phyloP scores from a whole-genome alignment of 1,140 invertebrate genomes.

The Tetramorium alpestre region DNA sequence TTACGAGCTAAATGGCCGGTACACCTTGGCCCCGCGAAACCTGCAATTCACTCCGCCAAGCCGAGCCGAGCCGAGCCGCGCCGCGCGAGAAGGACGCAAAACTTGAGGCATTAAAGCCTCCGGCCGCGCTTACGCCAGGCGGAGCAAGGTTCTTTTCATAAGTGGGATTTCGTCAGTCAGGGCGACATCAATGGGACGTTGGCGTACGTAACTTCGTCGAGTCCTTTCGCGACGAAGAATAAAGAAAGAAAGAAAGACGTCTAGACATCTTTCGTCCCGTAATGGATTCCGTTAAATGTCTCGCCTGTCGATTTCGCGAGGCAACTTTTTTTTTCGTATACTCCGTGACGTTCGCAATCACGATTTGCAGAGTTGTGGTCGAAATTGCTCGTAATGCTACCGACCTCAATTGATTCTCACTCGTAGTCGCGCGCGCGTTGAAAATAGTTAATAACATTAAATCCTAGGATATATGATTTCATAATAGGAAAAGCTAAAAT shows the following conservation, averaged over 20 bases:
- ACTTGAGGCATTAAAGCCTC: slow-evolving; percentile 67
- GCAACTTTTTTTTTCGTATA: background rate
- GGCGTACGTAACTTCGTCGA: slow-evolving; percentile 42
- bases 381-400: background rate
- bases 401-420: background rate
- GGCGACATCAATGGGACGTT: slow-evolving; percentile 57
- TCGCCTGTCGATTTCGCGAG: slow-evolving; percentile 40
- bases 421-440: background rate
- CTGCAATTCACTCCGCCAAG: slow-evolving; percentile 67
- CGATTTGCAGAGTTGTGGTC: background rate
- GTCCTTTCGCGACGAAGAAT: slow-evolving; percentile 35
- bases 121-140: slow-evolving; percentile 41
- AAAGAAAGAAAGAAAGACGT: slow-evolving; percentile 37
- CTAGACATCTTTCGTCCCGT: slow-evolving; percentile 41
- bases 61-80: background rate
- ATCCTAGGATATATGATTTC: background rate
- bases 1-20: slow-evolving; percentile 72
- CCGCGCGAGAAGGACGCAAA: slow-evolving; percentile 67
- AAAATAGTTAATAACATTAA: background rate
- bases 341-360: background rate
- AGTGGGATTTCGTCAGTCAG: slow-evolving; percentile 41
- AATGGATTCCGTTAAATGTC: slow-evolving; percentile 59
- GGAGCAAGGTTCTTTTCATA: slow-evolving; percentile 34
- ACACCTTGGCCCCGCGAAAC: slow-evolving; percentile 75
- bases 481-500: background rate